Conservation (phyloP, 1,140 invertebrate genomes). For the Ridgeia piscesae region DNA sequence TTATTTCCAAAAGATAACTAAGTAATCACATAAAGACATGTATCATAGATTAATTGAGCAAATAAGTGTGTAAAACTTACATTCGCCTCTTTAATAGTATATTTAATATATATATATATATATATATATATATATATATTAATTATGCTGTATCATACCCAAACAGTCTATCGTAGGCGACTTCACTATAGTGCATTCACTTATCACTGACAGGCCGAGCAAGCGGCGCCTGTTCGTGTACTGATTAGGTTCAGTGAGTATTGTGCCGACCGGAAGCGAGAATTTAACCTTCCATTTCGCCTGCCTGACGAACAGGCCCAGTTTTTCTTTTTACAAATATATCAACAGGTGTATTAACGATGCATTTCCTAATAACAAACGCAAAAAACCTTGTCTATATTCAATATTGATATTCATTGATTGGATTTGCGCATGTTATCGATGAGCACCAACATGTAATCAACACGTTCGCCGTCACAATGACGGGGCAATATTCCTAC, state of each 20-base stretch:
- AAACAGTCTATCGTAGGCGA: neutral
- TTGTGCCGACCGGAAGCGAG: neutral
- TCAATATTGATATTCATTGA: neutral
- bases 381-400: neutral
- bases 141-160: neutral
- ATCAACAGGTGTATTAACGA: neutral
- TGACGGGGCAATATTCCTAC: neutral
- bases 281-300: neutral
- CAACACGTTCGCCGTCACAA: neutral
- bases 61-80: neutral
- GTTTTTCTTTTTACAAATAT: neutral
- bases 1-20: neutral
- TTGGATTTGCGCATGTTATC: neutral
- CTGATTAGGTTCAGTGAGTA: neutral
- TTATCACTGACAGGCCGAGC: neutral
- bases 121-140: too few relatives aligned
- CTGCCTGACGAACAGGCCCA: too few relatives aligned
- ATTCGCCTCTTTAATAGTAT: too few relatives aligned
- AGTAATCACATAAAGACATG: too few relatives aligned
- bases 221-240: neutral
- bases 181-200: neutral
- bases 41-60: neutral
- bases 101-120: too few relatives aligned
- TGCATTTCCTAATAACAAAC: neutral
- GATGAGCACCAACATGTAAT: too few relatives aligned